A percentile compares a stretch with the other conserved stretches of the same genome.
These are phyloP conservation scores for Zeus faber DNA, from an alignment of 2,113 vertebrate genomes.

Conservation along the genomic window DNA sequence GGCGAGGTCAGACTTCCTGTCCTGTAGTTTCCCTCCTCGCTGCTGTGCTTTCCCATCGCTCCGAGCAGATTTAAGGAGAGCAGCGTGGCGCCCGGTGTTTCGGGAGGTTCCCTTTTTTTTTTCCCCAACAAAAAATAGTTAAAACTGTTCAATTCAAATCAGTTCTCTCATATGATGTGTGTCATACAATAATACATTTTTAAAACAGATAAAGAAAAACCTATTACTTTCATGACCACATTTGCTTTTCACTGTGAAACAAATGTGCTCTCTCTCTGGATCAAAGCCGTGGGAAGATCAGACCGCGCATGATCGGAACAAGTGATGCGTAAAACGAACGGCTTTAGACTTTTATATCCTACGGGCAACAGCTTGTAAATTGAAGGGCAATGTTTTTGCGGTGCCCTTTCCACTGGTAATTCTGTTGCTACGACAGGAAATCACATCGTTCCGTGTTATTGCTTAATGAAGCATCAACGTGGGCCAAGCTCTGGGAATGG, in stretches of 20 bases:
- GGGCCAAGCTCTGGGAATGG: too few relatives aligned
- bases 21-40: constrained; percentile 17
- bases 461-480: too few relatives aligned
- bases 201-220: too few relatives aligned
- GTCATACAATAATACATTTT: too few relatives aligned
- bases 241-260: too few relatives aligned
- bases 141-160: too few relatives aligned
- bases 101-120: too few relatives aligned
- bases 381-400: not conserved
- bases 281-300: too few relatives aligned
- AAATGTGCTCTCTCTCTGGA: not conserved
- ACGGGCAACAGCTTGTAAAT: not conserved
- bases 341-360: not conserved
- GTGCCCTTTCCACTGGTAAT: not conserved
- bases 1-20: constrained; percentile 39
- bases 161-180: too few relatives aligned
- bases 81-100: too few relatives aligned
- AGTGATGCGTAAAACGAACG: not conserved
- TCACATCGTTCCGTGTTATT: not conserved
- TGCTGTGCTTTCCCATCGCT: constrained; percentile 30
- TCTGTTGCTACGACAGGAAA: not conserved
- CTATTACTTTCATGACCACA: too few relatives aligned
- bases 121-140: too few relatives aligned
- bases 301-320: not conserved
- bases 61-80: constrained; percentile 20